Evolutionary conservation across 2,888 invertebrate genomes (phyloP).

Genomic region (Drosophila anomalata): DNA sequence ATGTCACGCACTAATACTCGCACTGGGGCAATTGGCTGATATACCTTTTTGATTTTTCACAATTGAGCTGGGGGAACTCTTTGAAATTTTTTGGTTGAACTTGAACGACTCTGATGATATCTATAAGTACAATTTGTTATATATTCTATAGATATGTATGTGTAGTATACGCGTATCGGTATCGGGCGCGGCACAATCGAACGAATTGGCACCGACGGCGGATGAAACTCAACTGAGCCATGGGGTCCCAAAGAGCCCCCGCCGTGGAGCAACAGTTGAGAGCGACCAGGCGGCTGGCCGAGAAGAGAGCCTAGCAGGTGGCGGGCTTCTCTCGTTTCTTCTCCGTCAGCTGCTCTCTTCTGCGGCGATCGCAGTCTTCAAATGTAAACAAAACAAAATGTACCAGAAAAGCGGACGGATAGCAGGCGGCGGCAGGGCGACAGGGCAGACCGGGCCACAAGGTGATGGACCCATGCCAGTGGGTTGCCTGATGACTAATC

Average conservation of each 20-base stretch:
- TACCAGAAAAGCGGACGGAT: slow-evolving; percentile 26
- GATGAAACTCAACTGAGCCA: slow-evolving; percentile 69
- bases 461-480: slow-evolving; percentile 70
- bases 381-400: slow-evolving; percentile 74
- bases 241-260: slow-evolving; percentile 46
- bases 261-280: slow-evolving; percentile 35
- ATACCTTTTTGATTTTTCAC: slow-evolving; percentile 62
- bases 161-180: slow-evolving; percentile 44
- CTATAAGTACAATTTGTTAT: slow-evolving; percentile 7
- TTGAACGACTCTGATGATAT: slow-evolving; percentile 50
- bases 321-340: not conserved
- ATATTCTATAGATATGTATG: slow-evolving; percentile 18
- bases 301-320: slow-evolving; percentile 16
- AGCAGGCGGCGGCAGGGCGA: slow-evolving; percentile 8
- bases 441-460: slow-evolving; percentile 40
- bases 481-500: slow-evolving; percentile 54
- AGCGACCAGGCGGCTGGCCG: not conserved
- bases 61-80: slow-evolving; percentile 53
- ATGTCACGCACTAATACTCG: slow-evolving; percentile 71
- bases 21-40: slow-evolving; percentile 38
- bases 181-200: slow-evolving; percentile 69
- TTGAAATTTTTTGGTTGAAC: slow-evolving; percentile 67
- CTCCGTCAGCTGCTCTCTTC: slow-evolving; percentile 52
- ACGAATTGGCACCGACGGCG: slow-evolving; percentile 75
- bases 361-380: slow-evolving; percentile 55